Conservation (phyloP, 2,888 invertebrate genomes). For the Brachyptera risi region DNA sequence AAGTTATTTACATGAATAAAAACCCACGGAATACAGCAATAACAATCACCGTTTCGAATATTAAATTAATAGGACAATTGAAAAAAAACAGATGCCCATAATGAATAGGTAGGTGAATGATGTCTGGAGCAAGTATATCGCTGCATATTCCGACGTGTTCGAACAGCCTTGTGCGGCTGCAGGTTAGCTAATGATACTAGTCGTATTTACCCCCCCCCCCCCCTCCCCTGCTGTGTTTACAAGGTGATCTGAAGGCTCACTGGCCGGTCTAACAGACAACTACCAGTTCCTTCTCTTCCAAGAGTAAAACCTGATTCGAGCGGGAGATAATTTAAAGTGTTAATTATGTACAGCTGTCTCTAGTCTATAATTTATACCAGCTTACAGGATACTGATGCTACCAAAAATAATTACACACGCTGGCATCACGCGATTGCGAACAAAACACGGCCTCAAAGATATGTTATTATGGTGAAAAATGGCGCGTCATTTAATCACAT, state of each 20-base stretch:
- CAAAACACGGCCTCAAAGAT: too few relatives aligned
- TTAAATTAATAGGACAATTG: too few relatives aligned
- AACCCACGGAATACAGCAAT: too few relatives aligned
- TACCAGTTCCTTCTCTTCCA: constrained; percentile 1
- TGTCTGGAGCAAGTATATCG: too few relatives aligned
- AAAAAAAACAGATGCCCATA: too few relatives aligned
- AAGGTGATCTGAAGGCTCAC: background rate
- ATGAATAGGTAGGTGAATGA: too few relatives aligned
- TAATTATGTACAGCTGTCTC: constrained; percentile 24
- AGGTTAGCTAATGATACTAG: constrained; percentile 10
- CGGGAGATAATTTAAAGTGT: constrained; percentile 22
- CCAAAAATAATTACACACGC: constrained; percentile 15
- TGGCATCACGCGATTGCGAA: too few relatives aligned
- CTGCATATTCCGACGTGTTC: background rate
- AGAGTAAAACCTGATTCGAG: background rate
- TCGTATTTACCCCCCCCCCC: constrained; percentile 4
- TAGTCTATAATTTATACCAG: constrained; percentile 15
- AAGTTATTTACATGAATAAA: too few relatives aligned
- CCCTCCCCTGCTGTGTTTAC: constrained; percentile 18
- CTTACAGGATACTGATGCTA: background rate
- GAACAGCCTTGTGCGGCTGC: background rate
- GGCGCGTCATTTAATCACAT: too few relatives aligned
- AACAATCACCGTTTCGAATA: too few relatives aligned
- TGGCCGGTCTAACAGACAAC: background rate
- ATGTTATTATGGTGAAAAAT: too few relatives aligned